Evolutionary conservation across 2,888 invertebrate genomes (phyloP).

Genomic region (Drosophila siamana): DNA sequence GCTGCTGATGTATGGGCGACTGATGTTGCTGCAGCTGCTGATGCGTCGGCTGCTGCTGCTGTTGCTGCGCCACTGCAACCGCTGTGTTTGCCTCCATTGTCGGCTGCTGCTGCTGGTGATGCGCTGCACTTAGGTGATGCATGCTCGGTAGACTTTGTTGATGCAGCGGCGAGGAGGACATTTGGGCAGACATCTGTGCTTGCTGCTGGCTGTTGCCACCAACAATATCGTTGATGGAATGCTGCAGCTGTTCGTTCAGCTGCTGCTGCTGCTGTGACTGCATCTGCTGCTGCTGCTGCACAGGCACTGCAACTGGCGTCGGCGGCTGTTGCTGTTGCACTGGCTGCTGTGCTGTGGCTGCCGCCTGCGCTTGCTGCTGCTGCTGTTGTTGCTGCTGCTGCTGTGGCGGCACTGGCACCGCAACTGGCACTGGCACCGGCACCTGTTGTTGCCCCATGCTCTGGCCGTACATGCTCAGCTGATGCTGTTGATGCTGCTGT

Average conservation of each 20-base stretch:
- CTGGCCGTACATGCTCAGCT: constrained; percentile 71
- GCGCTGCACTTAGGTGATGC: constrained; percentile 65
- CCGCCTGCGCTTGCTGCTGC: constrained; percentile 63
- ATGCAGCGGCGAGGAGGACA: constrained; percentile 68
- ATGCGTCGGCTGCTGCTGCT: constrained; percentile 59
- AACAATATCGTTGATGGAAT: constrained; percentile 85
- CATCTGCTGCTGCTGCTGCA: constrained; percentile 46
- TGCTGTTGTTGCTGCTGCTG: constrained; percentile 60
- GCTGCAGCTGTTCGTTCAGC: constrained; percentile 85
- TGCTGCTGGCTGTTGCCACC: constrained; percentile 86
- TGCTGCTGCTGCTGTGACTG: constrained; percentile 67
- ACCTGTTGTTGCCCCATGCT: constrained; percentile 76
- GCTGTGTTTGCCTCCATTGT: constrained; percentile 52
- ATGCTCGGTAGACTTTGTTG: constrained; percentile 78
- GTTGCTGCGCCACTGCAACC: constrained; percentile 41
- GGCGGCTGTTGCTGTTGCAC: constrained; percentile 76
- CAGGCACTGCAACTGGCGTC: constrained; percentile 64
- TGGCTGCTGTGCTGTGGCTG: constrained; percentile 45
- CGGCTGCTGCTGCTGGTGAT: constrained; percentile 52
- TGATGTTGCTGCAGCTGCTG: constrained; percentile 76
- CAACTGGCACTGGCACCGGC: constrained; percentile 50
- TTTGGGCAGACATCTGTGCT: constrained; percentile 84
- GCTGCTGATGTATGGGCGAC: constrained; percentile 79
- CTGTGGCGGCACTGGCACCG: constrained; percentile 53
- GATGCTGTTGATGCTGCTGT: constrained; percentile 81